Conservation (phyloP, 2,797 vertebrate species). For the Lagorchestes hirsutus region DNA sequence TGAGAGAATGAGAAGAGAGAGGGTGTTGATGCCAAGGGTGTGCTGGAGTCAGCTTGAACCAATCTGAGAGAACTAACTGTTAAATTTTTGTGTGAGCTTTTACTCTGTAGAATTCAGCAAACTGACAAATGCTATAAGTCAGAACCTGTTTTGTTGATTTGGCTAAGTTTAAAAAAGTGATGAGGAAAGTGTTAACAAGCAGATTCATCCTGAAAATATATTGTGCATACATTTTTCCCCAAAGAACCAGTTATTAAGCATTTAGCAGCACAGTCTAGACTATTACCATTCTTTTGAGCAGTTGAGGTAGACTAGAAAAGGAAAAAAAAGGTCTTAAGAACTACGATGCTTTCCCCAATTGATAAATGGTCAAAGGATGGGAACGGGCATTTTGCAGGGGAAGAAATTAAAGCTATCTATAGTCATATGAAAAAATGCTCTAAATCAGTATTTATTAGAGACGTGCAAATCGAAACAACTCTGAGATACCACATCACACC, state of each 20-base stretch:
- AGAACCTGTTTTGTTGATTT: not conserved
- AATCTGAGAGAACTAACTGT: not conserved
- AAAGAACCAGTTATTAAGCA: not conserved
- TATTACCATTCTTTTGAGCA: not conserved
- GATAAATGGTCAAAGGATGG: no score
- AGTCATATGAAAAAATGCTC: no score
- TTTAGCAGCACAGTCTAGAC: not conserved
- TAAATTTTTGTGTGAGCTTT: not conserved
- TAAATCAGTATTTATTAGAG: no score
- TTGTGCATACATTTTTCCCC: not conserved
- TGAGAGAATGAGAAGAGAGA: not conserved
- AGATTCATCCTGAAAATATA: not conserved
- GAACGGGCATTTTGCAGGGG: no score
- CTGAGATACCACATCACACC: no score
- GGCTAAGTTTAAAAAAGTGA: not conserved
- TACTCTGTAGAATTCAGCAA: not conserved
- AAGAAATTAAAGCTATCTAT: no score
- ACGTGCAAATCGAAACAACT: no score
- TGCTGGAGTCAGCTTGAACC: not conserved
- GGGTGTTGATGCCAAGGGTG: not conserved
- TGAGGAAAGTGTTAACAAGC: not conserved
- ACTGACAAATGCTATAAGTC: not conserved
- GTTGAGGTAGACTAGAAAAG: not conserved
- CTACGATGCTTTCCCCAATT: no score
- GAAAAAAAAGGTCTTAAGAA: no score